Conservation (phyloP, 2,797 vertebrate genomes). For the Lutjanus argentimaculatus region DNA sequence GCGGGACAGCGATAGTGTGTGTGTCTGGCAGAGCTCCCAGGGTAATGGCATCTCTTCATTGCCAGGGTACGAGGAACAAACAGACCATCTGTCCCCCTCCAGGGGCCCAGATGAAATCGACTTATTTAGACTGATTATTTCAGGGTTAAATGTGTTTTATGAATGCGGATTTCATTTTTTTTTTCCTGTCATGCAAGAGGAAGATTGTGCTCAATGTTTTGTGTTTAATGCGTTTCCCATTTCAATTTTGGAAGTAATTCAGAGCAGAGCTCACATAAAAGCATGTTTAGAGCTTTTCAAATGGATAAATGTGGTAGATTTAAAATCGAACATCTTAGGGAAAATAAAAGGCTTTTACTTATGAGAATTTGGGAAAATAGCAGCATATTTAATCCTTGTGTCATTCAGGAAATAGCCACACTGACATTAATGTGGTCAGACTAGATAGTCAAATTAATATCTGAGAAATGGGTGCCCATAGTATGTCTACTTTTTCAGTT, state of each 20-base stretch:
- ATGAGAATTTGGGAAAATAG: neutral
- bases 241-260: neutral
- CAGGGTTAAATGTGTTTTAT: constrained; percentile 58
- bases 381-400: neutral
- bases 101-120: constrained; percentile 61
- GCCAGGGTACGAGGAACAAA: constrained; percentile 77
- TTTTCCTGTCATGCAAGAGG: neutral
- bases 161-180: constrained; percentile 38
- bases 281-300: neutral
- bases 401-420: neutral
- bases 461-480: neutral
- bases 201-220: constrained; percentile 16
- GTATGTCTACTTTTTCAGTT: neutral
- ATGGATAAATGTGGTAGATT: neutral
- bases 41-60: constrained; percentile 80
- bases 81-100: constrained; percentile 79
- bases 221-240: constrained; percentile 15
- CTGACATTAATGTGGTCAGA: neutral
- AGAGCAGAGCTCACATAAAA: neutral
- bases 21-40: constrained; percentile 75
- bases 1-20: constrained; percentile 51
- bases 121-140: constrained; percentile 70
- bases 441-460: constrained; percentile 1
- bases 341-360: neutral
- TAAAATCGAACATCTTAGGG: neutral